Conservation (phyloP, 2,113 vertebrate species). For the Chaetodon auriga region DNA sequence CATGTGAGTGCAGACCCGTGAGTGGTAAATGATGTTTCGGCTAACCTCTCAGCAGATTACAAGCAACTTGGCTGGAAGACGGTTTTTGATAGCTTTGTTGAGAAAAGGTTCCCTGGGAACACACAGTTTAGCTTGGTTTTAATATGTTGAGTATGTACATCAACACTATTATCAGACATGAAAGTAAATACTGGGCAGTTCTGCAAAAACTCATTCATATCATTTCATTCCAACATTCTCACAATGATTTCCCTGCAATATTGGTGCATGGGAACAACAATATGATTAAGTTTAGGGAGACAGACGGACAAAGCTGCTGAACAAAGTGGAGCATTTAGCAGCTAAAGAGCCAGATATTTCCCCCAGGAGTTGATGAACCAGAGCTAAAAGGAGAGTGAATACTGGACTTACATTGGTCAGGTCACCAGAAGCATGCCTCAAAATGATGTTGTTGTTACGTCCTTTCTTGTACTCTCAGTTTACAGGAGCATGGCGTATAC, state of each 20-base stretch:
- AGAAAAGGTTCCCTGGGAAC: background rate
- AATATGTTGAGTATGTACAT: background rate
- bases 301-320: too few species aligned
- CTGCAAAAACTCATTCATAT: background rate
- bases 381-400: too few species aligned
- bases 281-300: background rate
- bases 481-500: too few species aligned
- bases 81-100: background rate
- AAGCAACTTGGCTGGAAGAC: slow-evolving; percentile 8
- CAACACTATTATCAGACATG: background rate
- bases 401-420: too few species aligned
- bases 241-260: background rate
- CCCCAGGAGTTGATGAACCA: too few species aligned
- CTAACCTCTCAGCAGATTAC: slow-evolving; percentile 33
- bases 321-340: too few species aligned
- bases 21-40: slow-evolving; percentile 26
- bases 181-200: background rate
- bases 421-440: too few species aligned
- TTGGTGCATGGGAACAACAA: background rate
- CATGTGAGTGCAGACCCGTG: slow-evolving; percentile 13
- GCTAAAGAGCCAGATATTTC: too few species aligned
- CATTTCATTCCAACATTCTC: background rate
- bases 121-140: background rate
- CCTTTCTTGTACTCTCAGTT: too few species aligned
- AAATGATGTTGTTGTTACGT: too few species aligned